These are phyloP conservation scores for Marcusenius ussheri DNA, from an alignment of 2,113 vertebrate species.

Conservation along the genomic window DNA sequence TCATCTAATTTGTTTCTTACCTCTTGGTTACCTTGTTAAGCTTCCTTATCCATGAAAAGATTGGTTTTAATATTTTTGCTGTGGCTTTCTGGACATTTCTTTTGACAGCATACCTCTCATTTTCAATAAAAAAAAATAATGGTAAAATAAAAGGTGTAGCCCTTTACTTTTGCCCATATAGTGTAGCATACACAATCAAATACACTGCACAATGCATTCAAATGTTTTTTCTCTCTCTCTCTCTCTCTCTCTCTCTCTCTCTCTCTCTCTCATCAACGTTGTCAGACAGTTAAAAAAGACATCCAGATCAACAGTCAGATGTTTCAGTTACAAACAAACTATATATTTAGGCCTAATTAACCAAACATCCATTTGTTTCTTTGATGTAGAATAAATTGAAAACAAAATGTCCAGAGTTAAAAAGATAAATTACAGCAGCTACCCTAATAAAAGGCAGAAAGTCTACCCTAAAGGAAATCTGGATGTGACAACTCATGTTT, in stretches of 20 bases:
- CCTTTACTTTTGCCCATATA: not conserved
- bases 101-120: too few species aligned
- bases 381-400: not conserved
- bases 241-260: too few species aligned
- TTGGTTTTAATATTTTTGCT: too few species aligned
- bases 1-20: too few species aligned
- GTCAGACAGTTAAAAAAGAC: not conserved
- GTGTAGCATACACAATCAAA: not conserved
- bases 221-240: not conserved
- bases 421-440: not conserved
- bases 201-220: not conserved
- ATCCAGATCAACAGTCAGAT: not conserved
- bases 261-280: too few species aligned
- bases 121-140: too few species aligned
- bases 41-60: too few species aligned
- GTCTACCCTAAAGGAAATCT: not conserved
- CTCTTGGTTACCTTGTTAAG: too few species aligned
- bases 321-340: not conserved
- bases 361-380: not conserved
- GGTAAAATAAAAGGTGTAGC: not conserved
- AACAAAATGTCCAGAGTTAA: not conserved
- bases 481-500: not conserved
- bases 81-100: too few species aligned
- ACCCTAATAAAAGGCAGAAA: not conserved
- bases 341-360: not conserved